Base-by-base conservation (phyloP, 1,140 invertebrate genomes). In the Camponotus vicinus region DNA sequence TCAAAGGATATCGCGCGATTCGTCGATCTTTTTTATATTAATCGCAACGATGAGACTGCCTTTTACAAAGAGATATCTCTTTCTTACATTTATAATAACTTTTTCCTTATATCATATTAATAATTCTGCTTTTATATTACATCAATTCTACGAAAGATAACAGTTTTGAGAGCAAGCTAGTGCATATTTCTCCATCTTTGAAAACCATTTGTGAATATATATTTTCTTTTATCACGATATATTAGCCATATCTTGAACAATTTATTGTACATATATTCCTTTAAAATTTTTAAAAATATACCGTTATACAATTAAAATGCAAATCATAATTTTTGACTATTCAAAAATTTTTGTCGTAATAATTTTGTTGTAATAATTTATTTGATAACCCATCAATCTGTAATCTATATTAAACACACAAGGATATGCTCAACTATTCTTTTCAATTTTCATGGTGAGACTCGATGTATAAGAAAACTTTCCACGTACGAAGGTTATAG, bases 1-100 rank as follows among this genome's bases (percentile, higher is more conserved):
- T 69, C 18, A 37, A 88, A 86, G 88, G 37, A 88, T 27, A 8
- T 57, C 37, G 7, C 13, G 15, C 32, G 15, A 42, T 42, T 57
- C 15, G 37, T 6, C 8, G 8, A 34, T 9, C 42, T 66, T 21
- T 63, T 66, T 45, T 15, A n/a, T 7, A 27, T 42, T 42, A 77
- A 32, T 21, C 13, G 37, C 37, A 8, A 32, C 9, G 7, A 45
- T 6, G 1, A 40, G 1, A 34, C 21, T 3, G 0, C 11, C 27
- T 59, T 42, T 71, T 11, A 6, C 3, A 52, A 13, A 52, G 21
- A 18, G 21, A 27, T 18, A 42, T 18, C 8, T n/a, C 18, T 49
- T 61, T 55, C 18, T 11, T 4, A 15, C 27, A 18, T 27, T 27
- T 27, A 27, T 34, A 18, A 27, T 11, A 42, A 3, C 8, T 57